Evolutionary conservation across 53 echinoderm and acorn worm species (phyloP).

Genomic region (Temnopleurus reevesii): DNA sequence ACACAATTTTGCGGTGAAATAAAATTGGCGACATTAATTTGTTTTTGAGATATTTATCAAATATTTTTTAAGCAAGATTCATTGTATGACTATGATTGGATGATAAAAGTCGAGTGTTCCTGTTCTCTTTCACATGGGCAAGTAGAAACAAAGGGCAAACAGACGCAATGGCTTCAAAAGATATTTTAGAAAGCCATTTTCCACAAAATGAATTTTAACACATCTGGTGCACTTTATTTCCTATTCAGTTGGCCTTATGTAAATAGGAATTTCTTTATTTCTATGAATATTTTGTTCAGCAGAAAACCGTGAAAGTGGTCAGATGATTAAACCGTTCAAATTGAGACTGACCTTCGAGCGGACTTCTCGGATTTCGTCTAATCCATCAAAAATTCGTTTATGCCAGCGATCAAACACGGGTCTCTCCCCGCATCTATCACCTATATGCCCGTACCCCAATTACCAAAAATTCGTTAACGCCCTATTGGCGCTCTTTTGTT

Average conservation of each 20-base stretch:
- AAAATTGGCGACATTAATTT: too few relatives aligned
- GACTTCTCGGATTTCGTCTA: constrained; percentile 28
- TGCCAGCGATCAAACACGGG: constrained; percentile 16
- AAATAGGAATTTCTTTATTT: constrained; percentile 26
- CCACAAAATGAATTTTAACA: constrained; percentile 14
- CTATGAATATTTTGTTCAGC: background rate
- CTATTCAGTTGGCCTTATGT: background rate
- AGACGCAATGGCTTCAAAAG: too few relatives aligned
- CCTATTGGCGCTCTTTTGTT: constrained; percentile 25
- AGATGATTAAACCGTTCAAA: constrained; percentile 46
- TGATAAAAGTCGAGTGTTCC: background rate
- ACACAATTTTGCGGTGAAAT: too few relatives aligned
- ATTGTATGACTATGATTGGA: too few relatives aligned
- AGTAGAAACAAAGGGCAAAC: too few relatives aligned
- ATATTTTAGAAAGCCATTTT: background rate
- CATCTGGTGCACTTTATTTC: constrained; percentile 15
- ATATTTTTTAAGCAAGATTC: background rate
- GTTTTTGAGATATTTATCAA: too few relatives aligned
- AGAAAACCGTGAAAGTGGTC: constrained; percentile 22
- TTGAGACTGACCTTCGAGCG: constrained; percentile 47
- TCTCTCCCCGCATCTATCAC: background rate
- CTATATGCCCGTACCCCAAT: constrained; percentile 20
- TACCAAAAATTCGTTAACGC: constrained; percentile 53
- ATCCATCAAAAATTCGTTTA: constrained; percentile 53
- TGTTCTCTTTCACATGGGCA: too few relatives aligned